Conservation (phyloP, 2,113 vertebrate genomes). For the Coracopsis vasa region DNA sequence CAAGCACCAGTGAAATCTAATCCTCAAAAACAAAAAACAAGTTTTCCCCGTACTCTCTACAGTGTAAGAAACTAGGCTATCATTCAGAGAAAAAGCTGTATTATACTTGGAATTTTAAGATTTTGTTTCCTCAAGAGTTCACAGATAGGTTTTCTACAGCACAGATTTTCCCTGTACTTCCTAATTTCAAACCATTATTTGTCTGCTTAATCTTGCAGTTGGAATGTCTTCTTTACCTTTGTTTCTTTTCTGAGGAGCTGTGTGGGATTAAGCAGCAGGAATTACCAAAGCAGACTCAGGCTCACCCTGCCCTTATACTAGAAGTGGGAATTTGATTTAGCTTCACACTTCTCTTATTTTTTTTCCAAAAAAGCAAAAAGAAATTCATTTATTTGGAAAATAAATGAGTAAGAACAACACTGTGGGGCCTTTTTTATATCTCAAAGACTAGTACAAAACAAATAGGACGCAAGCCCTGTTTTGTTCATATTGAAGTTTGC, state of each 20-base stretch:
- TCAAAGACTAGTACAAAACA: neutral
- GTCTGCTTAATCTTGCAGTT: neutral
- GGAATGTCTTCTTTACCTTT: neutral
- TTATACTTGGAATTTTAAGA: neutral
- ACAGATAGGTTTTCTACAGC: neutral
- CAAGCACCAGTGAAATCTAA: neutral
- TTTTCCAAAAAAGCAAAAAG: neutral
- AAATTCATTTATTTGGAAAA: neutral
- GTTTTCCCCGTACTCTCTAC: neutral
- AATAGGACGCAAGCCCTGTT: neutral
- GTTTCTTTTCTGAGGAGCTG: neutral
- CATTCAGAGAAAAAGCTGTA: neutral
- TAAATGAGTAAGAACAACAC: neutral
- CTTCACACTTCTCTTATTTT: neutral
- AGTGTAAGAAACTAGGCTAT: neutral
- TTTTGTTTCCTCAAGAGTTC: neutral
- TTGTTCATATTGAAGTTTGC: neutral
- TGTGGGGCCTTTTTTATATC: neutral
- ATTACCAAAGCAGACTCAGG: neutral
- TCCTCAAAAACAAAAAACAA: neutral
- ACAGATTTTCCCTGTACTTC: neutral
- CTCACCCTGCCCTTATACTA: neutral
- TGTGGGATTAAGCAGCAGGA: neutral
- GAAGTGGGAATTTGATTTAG: neutral
- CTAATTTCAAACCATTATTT: neutral